Percentiles rank a stretch among this genome's conserved stretches.
These are phyloP conservation scores for Macrophya alboannulata DNA, from an alignment of 2,888 invertebrate species.

Conservation along the genomic window DNA sequence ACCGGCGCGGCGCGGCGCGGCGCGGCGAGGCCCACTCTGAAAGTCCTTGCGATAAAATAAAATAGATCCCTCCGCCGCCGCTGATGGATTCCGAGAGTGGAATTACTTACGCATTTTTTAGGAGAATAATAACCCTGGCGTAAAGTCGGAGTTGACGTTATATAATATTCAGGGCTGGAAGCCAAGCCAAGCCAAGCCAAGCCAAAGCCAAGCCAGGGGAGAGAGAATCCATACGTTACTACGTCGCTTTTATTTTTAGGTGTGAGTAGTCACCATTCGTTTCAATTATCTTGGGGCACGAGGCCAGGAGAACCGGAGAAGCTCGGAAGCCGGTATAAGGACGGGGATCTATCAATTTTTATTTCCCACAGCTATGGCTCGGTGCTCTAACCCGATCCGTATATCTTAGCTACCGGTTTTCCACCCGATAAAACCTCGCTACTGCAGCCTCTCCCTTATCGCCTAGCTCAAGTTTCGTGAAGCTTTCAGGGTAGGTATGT, in stretches of 20 bases:
- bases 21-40: slow-evolving; percentile 57
- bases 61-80: slow-evolving; percentile 65
- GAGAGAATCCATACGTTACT: slow-evolving; percentile 24
- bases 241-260: slow-evolving; percentile 38
- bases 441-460: slow-evolving; percentile 8
- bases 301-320: slow-evolving; percentile 23
- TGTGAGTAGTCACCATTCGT: slow-evolving; percentile 49
- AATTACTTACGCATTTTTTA: slow-evolving; percentile 66
- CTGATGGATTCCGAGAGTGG: slow-evolving; percentile 58
- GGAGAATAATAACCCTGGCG: slow-evolving; percentile 41
- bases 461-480: slow-evolving; percentile 34
- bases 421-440: slow-evolving; percentile 44
- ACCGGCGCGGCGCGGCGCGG: slow-evolving; percentile 62
- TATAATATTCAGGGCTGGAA: slow-evolving; percentile 39
- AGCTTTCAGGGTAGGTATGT: background rate
- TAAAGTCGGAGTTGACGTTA: slow-evolving; percentile 40
- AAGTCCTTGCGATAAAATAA: slow-evolving; percentile 70
- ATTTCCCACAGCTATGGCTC: slow-evolving; percentile 45
- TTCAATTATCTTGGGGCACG: slow-evolving; percentile 52
- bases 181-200: slow-evolving; percentile 2
- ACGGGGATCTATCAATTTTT: slow-evolving; percentile 53
- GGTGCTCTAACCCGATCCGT: slow-evolving; percentile 35
- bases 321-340: slow-evolving; percentile 35
- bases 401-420: slow-evolving; percentile 54
- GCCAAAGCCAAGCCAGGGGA: background rate